phyloP scores from a whole-genome alignment of 2,113 vertebrate species.

The Catharus fuscescens region DNA sequence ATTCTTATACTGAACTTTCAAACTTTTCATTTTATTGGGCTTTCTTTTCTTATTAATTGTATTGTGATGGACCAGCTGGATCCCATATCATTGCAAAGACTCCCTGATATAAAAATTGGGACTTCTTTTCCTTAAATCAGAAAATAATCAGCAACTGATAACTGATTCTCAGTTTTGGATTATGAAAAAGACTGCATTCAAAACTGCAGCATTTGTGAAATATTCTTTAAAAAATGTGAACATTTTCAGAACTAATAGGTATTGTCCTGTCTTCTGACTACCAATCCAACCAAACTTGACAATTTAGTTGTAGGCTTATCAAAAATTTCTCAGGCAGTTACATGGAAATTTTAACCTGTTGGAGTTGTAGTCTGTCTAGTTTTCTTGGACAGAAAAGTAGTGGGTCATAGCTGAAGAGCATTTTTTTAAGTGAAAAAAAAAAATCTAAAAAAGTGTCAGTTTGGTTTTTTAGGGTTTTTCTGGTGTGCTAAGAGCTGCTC shows the following conservation, averaged over 20 bases:
- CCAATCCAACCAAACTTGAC: not conserved
- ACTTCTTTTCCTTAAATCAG: not conserved
- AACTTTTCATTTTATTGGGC: not conserved
- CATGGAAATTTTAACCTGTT: not conserved
- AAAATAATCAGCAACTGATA: not conserved
- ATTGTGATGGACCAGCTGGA: not conserved
- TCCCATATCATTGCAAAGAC: not conserved
- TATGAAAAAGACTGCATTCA: not conserved
- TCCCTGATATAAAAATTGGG: not conserved
- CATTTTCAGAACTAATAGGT: not conserved
- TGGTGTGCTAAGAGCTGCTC: not conserved
- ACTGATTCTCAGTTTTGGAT: not conserved
- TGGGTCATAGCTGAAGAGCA: not conserved
- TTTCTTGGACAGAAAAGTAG: not conserved
- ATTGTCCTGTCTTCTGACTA: not conserved
- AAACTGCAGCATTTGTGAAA: not conserved
- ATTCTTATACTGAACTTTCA: not conserved
- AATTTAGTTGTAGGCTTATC: not conserved
- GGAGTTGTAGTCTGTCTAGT: not conserved
- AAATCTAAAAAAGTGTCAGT: not conserved
- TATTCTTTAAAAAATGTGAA: not conserved
- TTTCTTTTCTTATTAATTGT: not conserved
- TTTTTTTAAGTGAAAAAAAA: not conserved
- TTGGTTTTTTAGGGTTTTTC: not conserved
- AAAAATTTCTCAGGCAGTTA: not conserved